Evolutionary conservation across 2,113 vertebrate species (phyloP).

Genomic region (Diadophis punctatus): DNA sequence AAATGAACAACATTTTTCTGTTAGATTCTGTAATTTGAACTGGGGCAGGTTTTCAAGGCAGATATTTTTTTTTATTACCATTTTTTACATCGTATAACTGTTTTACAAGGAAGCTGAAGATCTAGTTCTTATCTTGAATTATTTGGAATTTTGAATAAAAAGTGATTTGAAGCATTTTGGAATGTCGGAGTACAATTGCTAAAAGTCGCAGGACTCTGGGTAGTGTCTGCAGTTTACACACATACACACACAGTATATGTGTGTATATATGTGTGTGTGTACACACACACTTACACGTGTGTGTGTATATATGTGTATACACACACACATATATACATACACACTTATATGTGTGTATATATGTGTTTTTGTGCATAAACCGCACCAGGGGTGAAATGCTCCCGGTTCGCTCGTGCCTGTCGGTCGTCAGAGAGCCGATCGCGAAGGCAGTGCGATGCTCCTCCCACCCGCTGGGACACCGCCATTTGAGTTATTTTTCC

Average conservation of each 20-base stretch:
- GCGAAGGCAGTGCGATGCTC: too few relatives aligned
- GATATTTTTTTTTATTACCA: background rate
- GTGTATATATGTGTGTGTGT: rapidly evolving
- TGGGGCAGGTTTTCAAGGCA: background rate
- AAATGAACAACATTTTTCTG: background rate
- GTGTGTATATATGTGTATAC: too few relatives aligned
- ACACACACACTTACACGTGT: rapidly evolving
- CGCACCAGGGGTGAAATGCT: too few relatives aligned
- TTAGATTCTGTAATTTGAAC: rapidly evolving
- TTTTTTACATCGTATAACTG: background rate
- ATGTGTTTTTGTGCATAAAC: too few relatives aligned
- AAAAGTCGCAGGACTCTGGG: background rate
- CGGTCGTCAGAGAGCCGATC: too few relatives aligned
- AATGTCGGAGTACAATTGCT: background rate
- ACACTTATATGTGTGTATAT: too few relatives aligned
- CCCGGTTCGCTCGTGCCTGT: too few relatives aligned
- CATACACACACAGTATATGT: too few relatives aligned
- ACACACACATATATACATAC: too few relatives aligned
- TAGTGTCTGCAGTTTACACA: background rate
- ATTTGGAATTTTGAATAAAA: background rate
- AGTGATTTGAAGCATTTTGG: background rate
- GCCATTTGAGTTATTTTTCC: too few relatives aligned
- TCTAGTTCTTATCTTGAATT: background rate
- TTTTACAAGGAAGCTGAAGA: background rate
- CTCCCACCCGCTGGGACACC: too few relatives aligned